Percentiles rank a stretch among this genome's conserved stretches.
Conservation (phyloP, 2,113 vertebrate genomes). For the Notechis scutatus region DNA sequence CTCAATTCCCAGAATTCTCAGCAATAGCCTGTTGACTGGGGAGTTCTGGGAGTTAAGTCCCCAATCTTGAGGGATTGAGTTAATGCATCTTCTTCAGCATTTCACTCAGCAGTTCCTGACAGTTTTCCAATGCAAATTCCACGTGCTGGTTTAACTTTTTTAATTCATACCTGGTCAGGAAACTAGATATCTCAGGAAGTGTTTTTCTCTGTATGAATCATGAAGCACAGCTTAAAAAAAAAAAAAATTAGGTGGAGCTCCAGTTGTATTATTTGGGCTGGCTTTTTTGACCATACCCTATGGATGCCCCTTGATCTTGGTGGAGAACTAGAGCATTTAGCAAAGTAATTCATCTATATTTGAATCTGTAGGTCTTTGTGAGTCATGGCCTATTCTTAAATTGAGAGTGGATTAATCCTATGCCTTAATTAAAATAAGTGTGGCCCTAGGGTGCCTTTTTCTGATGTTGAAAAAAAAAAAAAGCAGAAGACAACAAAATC, state of each 20-base stretch:
- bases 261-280: background rate
- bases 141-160: background rate
- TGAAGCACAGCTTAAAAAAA: background rate
- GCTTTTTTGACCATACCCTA: background rate
- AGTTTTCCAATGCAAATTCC: background rate
- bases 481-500: background rate
- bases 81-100: background rate
- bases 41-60: background rate
- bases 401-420: background rate
- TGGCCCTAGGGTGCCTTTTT: background rate
- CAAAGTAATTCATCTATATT: background rate
- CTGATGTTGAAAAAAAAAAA: background rate
- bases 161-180: too few species aligned
- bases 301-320: background rate
- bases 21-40: background rate
- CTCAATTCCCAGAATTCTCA: background rate
- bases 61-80: background rate
- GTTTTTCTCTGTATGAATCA: background rate
- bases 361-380: background rate
- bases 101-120: background rate
- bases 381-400: background rate
- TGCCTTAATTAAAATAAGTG: background rate
- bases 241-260: background rate
- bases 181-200: background rate
- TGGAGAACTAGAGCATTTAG: background rate